phyloP scores from a whole-genome alignment of 2,888 invertebrate species.

The Hetaerina titia region DNA sequence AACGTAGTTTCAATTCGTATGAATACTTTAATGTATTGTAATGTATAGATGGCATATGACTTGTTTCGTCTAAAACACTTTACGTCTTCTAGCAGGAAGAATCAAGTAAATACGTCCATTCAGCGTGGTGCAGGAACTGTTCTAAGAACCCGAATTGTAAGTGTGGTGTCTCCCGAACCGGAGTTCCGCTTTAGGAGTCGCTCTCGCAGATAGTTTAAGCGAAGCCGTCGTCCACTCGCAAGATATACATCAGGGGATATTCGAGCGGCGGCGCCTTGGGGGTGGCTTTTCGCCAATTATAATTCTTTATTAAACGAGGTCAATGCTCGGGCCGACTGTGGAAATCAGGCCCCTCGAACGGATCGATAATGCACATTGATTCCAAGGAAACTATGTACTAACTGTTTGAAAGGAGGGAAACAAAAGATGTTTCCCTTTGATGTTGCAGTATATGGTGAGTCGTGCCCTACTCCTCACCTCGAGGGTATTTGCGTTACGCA shows the following conservation, averaged over 20 bases:
- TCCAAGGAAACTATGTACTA: not conserved
- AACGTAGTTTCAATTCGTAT: too few species aligned
- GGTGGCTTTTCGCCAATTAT: constrained; percentile 27
- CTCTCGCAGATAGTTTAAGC: constrained; percentile 12
- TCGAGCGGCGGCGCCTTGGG: constrained; percentile 25
- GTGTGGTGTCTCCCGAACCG: constrained; percentile 13
- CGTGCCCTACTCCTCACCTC: not conserved
- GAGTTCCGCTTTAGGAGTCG: constrained; percentile 13
- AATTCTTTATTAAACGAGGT: constrained; percentile 22
- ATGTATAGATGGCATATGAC: too few species aligned
- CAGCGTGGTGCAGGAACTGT: not conserved
- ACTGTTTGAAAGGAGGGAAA: not conserved
- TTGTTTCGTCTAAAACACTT: not conserved
- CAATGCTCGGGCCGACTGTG: not conserved
- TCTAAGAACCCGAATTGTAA: constrained; percentile 13
- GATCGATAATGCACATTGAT: not conserved
- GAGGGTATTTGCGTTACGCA: not conserved
- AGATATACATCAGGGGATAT: constrained; percentile 32
- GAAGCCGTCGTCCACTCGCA: constrained; percentile 8
- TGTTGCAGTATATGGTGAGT: not conserved
- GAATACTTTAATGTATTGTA: too few species aligned
- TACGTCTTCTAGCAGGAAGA: not conserved
- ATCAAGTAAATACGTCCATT: not conserved
- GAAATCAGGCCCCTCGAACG: not conserved
- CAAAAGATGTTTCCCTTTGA: not conserved